Evolutionary conservation across 2,888 invertebrate genomes (phyloP), one percentile per base, ranked within the genome.

Genomic region (Darwinula stevensoni): DNA sequence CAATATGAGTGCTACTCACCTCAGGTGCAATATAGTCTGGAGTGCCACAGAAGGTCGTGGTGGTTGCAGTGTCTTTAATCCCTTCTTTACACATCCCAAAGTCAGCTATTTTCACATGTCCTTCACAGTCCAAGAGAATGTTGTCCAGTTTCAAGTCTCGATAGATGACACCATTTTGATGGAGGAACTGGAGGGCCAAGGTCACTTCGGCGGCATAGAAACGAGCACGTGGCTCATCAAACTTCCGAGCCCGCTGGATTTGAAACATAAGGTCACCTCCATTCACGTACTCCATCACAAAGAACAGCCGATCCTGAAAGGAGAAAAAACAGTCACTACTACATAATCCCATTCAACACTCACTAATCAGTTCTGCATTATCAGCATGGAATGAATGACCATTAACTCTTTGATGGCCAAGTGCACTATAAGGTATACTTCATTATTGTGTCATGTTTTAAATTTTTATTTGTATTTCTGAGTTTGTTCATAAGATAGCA

Each of bases 51-150:
- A 97, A 97, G 1, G 94, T 97, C 27, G 82, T 75, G 4, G 88
- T 91, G 15, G 82, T 71, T 33, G 65, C 63, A 16, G 78, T 82
- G 41, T 78, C 78, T n/a, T 63, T 49, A 45, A 88, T 82, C 32
- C 74, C 74, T 54, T 91, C 91, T 56, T 97, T 97, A 59, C 94
- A 97, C 88, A 88, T 91, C 47, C 94, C 97, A 52, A 84, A 84
- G 56, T 84, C 82, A 2, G 82, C 82, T 34, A 84, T 61, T 56
- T 82, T 82, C 56, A 78, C 80, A 51, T 82, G 82, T 0, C 91
- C 91, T 45, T 91, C 88, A 43, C 70, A 68, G 56, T 97, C 94
- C 43, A 97, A 58, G 45, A 97, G 58, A 48, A 97, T 94, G 59
- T 97, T 97, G 59, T 97, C 97, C 43, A 97, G 60, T 57, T 97